Conservation (phyloP, 2,797 vertebrate species). For the Chlorospingus flavigularis region DNA sequence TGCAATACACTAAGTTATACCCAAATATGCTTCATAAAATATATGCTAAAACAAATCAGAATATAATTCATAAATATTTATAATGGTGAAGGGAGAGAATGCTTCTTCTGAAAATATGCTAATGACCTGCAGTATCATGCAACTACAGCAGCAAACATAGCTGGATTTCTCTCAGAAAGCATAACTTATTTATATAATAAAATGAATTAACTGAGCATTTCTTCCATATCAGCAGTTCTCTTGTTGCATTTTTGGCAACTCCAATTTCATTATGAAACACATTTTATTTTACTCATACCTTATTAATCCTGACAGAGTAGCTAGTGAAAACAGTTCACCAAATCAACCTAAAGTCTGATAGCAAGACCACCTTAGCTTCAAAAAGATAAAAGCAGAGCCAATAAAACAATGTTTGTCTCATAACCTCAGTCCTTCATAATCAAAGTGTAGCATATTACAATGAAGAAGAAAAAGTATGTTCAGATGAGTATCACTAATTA, state of each 20-base stretch:
- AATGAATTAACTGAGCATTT: slow-evolving; percentile 24
- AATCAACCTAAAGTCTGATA: neutral
- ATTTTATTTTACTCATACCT: slow-evolving; percentile 10
- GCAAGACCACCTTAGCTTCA: neutral
- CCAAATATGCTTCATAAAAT: neutral
- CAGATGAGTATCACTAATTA: neutral
- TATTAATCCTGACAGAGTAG: slow-evolving; percentile 21
- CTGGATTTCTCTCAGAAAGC: neutral
- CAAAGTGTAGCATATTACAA: neutral
- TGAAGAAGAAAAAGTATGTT: neutral
- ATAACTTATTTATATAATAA: slow-evolving; percentile 2
- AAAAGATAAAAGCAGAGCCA: neutral
- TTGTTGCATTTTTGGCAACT: neutral
- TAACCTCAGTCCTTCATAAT: neutral
- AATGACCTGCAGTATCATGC: neutral
- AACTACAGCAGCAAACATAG: neutral
- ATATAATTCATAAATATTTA: slow-evolving; percentile 12
- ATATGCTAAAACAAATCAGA: neutral
- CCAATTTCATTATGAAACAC: neutral
- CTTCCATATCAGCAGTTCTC: slow-evolving; percentile 28
- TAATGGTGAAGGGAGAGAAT: neutral
- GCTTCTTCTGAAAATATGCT: neutral
- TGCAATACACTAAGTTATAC: neutral
- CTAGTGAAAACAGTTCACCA: neutral
- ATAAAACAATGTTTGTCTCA: neutral